Percentiles rank a stretch among this genome's conserved stretches.
Evolutionary conservation across 2,113 vertebrate species (phyloP).

Genomic region (Bos indicus): DNA sequence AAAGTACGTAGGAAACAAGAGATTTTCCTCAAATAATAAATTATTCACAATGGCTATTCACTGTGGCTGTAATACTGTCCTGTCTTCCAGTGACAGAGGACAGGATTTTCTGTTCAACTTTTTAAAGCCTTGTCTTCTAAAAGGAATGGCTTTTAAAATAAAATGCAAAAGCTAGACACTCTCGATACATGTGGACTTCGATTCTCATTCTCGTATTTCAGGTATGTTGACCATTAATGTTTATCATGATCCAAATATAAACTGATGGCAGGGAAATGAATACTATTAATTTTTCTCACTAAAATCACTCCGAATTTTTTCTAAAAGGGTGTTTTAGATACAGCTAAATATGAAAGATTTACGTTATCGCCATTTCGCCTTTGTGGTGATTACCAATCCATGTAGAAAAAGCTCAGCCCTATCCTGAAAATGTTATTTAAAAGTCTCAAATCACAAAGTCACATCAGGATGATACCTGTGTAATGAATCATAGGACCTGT

Average conservation of each 20-base stretch:
- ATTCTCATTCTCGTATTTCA: not conserved
- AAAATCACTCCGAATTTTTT: not conserved
- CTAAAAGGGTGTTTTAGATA: not conserved
- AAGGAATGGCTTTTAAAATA: not conserved
- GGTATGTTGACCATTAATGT: not conserved
- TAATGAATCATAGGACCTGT: constrained; percentile 88
- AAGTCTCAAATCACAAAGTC: constrained; percentile 77
- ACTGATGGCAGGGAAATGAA: not conserved
- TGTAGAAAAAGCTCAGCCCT: constrained; percentile 79
- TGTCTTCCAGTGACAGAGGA: not conserved
- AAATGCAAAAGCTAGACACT: not conserved
- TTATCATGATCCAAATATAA: not conserved
- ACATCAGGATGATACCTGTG: constrained; percentile 89
- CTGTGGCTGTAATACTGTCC: not conserved
- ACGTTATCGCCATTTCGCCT: not conserved
- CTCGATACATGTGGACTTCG: not conserved
- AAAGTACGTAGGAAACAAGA: not conserved
- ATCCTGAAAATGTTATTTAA: constrained; percentile 72
- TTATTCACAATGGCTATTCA: not conserved
- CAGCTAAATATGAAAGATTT: not conserved
- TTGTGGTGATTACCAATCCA: constrained; percentile 80
- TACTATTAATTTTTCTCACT: not conserved
- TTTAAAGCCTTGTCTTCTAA: not conserved
- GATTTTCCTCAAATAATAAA: not conserved
- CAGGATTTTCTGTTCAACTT: not conserved